Base-by-base conservation (phyloP, 2,113 vertebrate genomes). In the Stigmatopora nigra region DNA sequence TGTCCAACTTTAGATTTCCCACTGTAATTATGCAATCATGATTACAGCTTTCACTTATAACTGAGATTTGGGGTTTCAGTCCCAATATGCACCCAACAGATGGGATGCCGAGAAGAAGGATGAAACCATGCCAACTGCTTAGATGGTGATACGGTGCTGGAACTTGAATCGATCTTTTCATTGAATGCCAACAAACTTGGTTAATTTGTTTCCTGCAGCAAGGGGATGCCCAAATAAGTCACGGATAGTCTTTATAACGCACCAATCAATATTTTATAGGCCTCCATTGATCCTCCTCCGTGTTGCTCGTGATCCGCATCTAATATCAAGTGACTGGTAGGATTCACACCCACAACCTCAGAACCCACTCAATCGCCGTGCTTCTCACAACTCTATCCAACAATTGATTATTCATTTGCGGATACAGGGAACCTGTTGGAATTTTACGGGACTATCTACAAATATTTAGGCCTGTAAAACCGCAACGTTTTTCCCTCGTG, bases 61-160 rank as follows among this genome's bases (percentile, higher is more conserved):
- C 59, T 46, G 69, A 80, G 73, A 70, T 68, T 14, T 71, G 74
- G 41, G 64, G 69, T 68, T 70, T 74, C 49, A 68, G 69, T 56
- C 65, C 17, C 79, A 81, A 74, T 71, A 70, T 73, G 75, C 64
- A 9, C 59, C 31, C 57, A 80, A 80, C 80, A 82, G 78, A 85
- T 73, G 78, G 22, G 44, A 4, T 15, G 59, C 15, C 25, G 19
- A 41, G 59, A 71, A 53, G 55, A 47, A 35, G 57, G 53, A n/a
- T 20, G 48, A 74, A 48, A 19, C 19, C 6, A 12, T 48, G 58
- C 22, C 68, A 67, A 44, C 19, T 56, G 46, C 65, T 75, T 47
- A 55, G 63, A 61, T 45, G 31, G 62, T 48, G 57, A 66, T 20
- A 36, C 56, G 17, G 7, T 58, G 31, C 31, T n/a, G 56, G 56